Base-by-base conservation (phyloP, 2,797 vertebrate genomes). In the Brachyrhaphis roseni region DNA sequence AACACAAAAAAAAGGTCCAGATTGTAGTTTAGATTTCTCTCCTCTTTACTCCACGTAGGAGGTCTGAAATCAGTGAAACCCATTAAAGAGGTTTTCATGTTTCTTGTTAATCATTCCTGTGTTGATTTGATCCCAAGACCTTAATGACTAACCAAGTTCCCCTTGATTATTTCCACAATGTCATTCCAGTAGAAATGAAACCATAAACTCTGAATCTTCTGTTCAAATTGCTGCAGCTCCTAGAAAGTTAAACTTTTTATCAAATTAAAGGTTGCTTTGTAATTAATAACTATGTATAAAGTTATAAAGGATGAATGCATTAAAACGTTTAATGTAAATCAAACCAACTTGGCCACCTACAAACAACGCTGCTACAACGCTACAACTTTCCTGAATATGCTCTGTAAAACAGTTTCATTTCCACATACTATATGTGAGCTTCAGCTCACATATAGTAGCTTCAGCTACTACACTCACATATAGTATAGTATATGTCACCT, bases 151-250 rank as follows among this genome's bases (percentile, higher is more conserved):
- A 70, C 23, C 23, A 26, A 53, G 53, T 73, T 62, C 49, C 51
- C 72, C 78, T 49, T 62, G 31, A 36, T 45, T 26, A 5, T 43
- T 78, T 23, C 57, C n/a, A 53, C n/a, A 75, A 1, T 0, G 31
- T n/a, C 39, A 64, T 59, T 53, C 53, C 47, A 62, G 53, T 47
- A 57, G 57, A 66, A 28, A 73, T 74, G 13, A 80, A 75, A 70
- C 64, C 36, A 68, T 12, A 15, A 28, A 47, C 46, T 39, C 36
- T 18, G 23, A 45, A 1, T 71, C 39, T 45, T 71, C 39, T 72
- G 5, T 11, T 43, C n/a, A 59, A 51, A 59, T 72, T n/a, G 1
- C 64, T 57, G 26, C 18, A 59, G 20, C 4, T n/a, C 36, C 59
- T 13, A 1, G 41, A 53, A 31, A 31, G 36, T 34, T 34, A 11